phyloP scores from a whole-genome alignment of 2,888 invertebrate genomes.

The Cryptocheilus praepositus region DNA sequence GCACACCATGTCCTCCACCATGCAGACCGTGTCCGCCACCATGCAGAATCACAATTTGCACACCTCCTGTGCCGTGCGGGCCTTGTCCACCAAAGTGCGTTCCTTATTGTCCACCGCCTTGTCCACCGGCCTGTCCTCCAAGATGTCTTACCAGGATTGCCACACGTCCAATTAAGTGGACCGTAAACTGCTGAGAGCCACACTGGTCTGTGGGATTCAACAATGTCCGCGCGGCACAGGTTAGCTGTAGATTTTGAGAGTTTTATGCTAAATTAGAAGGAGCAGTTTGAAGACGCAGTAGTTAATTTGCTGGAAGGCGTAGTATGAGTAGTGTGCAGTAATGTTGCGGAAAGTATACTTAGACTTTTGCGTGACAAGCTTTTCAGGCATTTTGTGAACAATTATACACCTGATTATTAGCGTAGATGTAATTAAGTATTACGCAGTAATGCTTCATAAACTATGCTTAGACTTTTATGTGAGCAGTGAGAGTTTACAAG shows the following conservation, averaged over 20 bases:
- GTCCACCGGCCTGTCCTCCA: slow-evolving; percentile 42
- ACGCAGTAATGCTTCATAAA: too few species aligned
- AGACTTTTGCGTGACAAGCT: too few species aligned
- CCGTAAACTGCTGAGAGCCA: slow-evolving; percentile 33
- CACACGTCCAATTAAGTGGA: slow-evolving; percentile 46
- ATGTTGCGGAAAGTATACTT: too few species aligned
- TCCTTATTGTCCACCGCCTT: slow-evolving; percentile 50
- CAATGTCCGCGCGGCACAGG: slow-evolving; percentile 55
- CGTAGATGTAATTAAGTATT: too few species aligned
- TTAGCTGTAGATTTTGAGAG: slow-evolving; percentile 19
- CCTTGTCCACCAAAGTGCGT: slow-evolving; percentile 60
- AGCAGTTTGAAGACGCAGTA: too few species aligned
- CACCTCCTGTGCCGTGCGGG: slow-evolving; percentile 62
- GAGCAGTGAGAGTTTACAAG: too few species aligned
- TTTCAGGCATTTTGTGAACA: too few species aligned
- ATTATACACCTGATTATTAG: too few species aligned
- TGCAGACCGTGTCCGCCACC: slow-evolving; percentile 54
- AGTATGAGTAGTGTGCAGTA: not conserved
- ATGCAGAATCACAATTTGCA: slow-evolving; percentile 60
- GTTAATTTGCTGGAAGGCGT: too few species aligned
- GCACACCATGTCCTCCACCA: slow-evolving; percentile 42
- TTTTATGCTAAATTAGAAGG: not conserved
- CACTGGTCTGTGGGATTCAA: not conserved
- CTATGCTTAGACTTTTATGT: too few species aligned
- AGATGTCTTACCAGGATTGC: slow-evolving; percentile 44